Evolutionary conservation across 1,140 invertebrate genomes (phyloP), one percentile per base, ranked within the genome.

Genomic region (Drosophila pachea): DNA sequence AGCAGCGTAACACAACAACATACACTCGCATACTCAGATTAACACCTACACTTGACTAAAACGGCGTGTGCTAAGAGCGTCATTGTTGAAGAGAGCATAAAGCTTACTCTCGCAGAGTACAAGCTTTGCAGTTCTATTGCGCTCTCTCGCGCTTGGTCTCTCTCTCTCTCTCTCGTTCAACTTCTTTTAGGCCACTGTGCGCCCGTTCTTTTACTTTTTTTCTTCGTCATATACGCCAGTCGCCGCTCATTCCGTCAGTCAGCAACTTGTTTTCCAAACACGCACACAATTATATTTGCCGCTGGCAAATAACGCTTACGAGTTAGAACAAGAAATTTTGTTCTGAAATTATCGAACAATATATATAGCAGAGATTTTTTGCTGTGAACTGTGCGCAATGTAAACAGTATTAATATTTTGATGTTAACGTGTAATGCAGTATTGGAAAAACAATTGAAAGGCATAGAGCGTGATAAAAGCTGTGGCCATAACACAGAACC

Each of bases 391-490:
- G 55, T 22, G 35, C 8, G 31, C 4, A 45, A 54, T 54, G 60
- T 64, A 78, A 78, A 71, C 71, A 71, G 69, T 49, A 78, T 56
- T 54, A 42, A 49, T 16, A 75, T 56, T 40, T 45, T 29, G 40
- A 56, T 78, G 64, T 60, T 55, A 68, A 54, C 70, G 70, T 67
- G 78, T 74, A 60, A 61, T 14, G 42, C 70, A 66, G 49, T 78
- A 68, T 79, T 68, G 76, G 60, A 84, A 84, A 84, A 70, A 38
- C 73, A 65, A 61, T 49, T 42, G 61, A 59, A 84, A 69, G 55
- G 76, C 66, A 64, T 40, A 84, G 73, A 84, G 79, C 63, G 76
- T 76, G 79, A 84, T 84, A 74, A 84, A 84, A 79, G 66, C 69
- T 64, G 73, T 60, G 81, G 73, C 81, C 76, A 84, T 73, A 84